Conservation (phyloP, 2,113 vertebrate genomes). For the Anser cygnoides region DNA sequence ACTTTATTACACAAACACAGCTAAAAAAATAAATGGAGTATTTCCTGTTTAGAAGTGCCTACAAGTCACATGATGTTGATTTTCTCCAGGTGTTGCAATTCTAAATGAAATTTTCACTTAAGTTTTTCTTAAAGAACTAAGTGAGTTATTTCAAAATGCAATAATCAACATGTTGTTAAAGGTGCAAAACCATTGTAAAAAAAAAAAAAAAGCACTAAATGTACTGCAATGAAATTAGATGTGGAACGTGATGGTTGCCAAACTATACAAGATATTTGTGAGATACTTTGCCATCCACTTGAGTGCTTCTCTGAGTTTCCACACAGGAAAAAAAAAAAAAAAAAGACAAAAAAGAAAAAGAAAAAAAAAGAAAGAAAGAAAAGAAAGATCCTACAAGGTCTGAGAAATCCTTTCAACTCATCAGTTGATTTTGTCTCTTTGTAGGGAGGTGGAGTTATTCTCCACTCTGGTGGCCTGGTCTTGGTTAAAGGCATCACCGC, state of each 20-base stretch:
- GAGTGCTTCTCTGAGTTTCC: conserved; percentile 10
- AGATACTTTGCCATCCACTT: conserved; percentile 10
- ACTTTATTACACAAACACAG: conserved; percentile 56
- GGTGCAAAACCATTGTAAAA: conserved; percentile 56
- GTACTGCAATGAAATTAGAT: conserved; percentile 48
- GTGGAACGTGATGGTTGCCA: background rate
- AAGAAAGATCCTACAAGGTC: background rate
- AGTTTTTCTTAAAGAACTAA: conserved; percentile 20
- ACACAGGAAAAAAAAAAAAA: background rate
- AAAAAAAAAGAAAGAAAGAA: background rate
- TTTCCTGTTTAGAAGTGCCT: conserved; percentile 61
- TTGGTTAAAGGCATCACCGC: background rate
- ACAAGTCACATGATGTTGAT: conserved; percentile 49
- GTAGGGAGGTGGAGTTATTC: background rate
- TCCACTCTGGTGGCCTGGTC: background rate
- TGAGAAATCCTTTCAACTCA: background rate
- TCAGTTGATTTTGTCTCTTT: background rate
- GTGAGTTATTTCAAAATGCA: conserved; percentile 2
- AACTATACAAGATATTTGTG: conserved; percentile 6
- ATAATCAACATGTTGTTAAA: conserved; percentile 44
- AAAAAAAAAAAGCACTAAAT: background rate
- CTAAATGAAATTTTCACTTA: conserved; percentile 61
- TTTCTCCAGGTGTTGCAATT: conserved; percentile 56
- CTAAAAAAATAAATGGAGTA: conserved; percentile 57
- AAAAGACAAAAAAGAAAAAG: background rate